A percentile compares a stretch with the other conserved stretches of the same genome.
These are phyloP conservation scores for Varecia variegata DNA, from an alignment of 2,797 vertebrate genomes.

Conservation along the genomic window DNA sequence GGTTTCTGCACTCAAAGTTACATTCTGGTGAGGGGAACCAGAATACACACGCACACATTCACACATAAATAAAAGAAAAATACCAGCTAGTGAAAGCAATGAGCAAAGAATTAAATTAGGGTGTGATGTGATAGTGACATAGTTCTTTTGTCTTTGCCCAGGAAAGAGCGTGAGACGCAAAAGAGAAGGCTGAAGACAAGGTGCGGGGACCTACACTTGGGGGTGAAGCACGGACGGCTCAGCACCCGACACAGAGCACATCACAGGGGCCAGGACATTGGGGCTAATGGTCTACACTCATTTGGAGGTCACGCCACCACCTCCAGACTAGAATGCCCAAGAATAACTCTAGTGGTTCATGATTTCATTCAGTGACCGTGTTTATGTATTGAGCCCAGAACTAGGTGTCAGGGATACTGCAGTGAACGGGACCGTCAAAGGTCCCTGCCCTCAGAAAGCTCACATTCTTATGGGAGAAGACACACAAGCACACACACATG, in stretches of 20 bases:
- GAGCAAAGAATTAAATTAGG: not conserved
- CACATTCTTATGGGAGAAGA: not conserved
- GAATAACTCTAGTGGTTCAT: not conserved
- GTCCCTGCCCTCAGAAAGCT: not conserved
- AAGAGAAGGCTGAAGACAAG: not conserved
- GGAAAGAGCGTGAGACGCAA: not conserved
- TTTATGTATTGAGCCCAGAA: not conserved
- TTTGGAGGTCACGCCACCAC: not conserved
- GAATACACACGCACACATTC: not conserved
- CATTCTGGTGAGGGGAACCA: not conserved
- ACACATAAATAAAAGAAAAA: not conserved
- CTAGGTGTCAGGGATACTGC: not conserved
- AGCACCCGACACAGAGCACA: not conserved
- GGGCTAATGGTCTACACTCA: not conserved
- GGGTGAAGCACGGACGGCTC: not conserved
- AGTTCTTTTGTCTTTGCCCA: not conserved
- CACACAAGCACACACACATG: not conserved
- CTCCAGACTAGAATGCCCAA: not conserved
- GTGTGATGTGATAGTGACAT: not conserved
- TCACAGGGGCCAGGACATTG: not conserved
- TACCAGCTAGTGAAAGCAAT: not conserved
- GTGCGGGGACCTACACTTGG: not conserved
- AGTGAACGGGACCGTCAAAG: not conserved
- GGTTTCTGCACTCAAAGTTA: not conserved
- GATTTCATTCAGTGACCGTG: not conserved